A percentile compares a stretch with the other conserved stretches of the same genome.
phyloP scores from a whole-genome alignment of 2,888 invertebrate species.

The Spodoptera picta region DNA sequence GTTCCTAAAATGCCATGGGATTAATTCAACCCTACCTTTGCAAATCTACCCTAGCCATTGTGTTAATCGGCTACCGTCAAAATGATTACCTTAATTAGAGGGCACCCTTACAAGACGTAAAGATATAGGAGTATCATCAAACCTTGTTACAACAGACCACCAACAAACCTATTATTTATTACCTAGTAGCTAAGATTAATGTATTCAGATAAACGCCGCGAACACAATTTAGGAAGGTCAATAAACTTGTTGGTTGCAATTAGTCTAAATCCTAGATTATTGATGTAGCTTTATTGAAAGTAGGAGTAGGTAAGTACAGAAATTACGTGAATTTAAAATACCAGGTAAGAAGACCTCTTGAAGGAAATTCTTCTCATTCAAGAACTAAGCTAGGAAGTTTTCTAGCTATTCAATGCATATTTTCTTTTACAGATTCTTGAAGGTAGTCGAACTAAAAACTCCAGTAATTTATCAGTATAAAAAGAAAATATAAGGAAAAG shows the following conservation, averaged over 20 bases:
- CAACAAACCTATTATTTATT: constrained; percentile 7
- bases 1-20: constrained; percentile 39
- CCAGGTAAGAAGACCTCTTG: no score
- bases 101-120: constrained; percentile 26
- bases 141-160: constrained; percentile 4
- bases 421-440: no score
- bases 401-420: no score
- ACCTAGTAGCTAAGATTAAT: not conserved
- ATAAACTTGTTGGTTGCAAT: no score
- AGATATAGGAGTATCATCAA: constrained; percentile 15
- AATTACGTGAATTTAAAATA: no score
- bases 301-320: no score
- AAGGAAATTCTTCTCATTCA: no score
- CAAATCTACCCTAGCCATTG: constrained; percentile 5
- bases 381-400: no score
- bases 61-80: constrained; percentile 21
- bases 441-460: not conserved
- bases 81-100: constrained; percentile 46
- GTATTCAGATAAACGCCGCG: not conserved
- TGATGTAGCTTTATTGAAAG: no score
- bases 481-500: not conserved
- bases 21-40: constrained; percentile 35
- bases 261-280: no score
- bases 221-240: not conserved
- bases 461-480: not conserved